Conservation (phyloP, 2,797 vertebrate species). For the Limosa lapponica region DNA sequence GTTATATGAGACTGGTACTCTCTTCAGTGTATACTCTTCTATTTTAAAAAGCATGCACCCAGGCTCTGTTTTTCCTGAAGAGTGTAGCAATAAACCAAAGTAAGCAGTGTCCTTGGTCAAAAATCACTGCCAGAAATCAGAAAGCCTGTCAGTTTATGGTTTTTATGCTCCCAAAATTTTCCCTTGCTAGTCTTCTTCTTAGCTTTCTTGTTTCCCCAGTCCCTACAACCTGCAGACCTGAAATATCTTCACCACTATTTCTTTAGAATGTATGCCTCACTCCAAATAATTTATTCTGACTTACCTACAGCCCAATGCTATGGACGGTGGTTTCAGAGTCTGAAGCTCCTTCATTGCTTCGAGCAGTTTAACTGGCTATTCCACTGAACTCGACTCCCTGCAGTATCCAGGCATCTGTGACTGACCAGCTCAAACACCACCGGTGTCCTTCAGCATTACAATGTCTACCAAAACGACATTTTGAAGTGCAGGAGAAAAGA, state of each 20-base stretch:
- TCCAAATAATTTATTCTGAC: neutral
- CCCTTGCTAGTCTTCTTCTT: neutral
- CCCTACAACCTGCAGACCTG: neutral
- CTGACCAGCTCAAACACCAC: neutral
- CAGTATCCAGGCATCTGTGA: neutral
- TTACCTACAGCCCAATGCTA: neutral
- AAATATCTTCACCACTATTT: neutral
- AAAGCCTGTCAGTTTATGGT: neutral
- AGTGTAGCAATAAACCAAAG: neutral
- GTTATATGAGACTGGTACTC: neutral
- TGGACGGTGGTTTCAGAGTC: neutral
- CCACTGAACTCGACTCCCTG: accelerated
- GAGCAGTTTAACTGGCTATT: neutral
- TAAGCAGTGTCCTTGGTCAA: neutral
- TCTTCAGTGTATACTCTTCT: neutral
- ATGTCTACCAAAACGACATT: neutral
- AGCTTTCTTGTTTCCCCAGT: neutral
- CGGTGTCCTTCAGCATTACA: neutral
- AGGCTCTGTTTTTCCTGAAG: neutral
- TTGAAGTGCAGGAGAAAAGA: neutral
- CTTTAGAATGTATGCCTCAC: neutral
- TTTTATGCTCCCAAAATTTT: neutral
- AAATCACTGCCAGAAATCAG: slow-evolving; percentile 9
- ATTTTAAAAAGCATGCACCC: neutral
- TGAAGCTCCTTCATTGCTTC: neutral